Evolutionary conservation across 2,113 vertebrate species (phyloP), one percentile per base, ranked within the genome.

Genomic region (Campylorhamphus procurvoides): DNA sequence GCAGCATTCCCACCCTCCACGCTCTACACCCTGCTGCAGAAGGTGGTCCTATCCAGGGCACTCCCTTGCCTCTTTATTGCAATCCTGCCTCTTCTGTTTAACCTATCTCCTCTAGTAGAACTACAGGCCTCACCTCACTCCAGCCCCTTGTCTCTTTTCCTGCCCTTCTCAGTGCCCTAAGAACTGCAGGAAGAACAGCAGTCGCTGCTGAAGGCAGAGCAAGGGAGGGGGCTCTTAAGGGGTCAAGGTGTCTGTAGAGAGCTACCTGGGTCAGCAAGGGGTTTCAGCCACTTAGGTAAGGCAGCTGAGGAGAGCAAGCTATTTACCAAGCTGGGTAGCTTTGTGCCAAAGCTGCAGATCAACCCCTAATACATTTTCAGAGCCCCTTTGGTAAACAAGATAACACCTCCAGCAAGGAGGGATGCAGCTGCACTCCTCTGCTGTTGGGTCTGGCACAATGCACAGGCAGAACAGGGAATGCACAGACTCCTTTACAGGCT

Each of bases 81-180:
- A 63, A 18, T 10, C 8, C 18, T 56, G 10, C 8, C 59, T 77
- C 18, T 71, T 62, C 31, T 40, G 9, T 49, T 89, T 78, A 49
- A 73, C n/a, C 27, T 47, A 35, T 9, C 28, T 76, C 33, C 31
- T 40, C 46, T 11, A 24, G 60, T 0, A 89, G 82, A 25, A 58
- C 37, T 47, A 28, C 23, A 63, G 29, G 7, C 9, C 35, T 71
- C 22, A 75, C 4, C 19, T 78, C n/a, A 40, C 4, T 28, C 55
- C 0, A 0, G 14, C 25, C 14, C 50, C 25, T 44, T 42, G 10
- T 7, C 14, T 84, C n/a, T 84, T 64, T 33, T 37, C 15, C 31
- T 37, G n/a, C 16, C 5, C 42, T 53, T 66, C 55, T 31, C 67
- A 90, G 56, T 23, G 85, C n/a, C 37, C 14, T 25, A 22, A 64